These are phyloP conservation scores for Microplitis manilae DNA, from an alignment of 2,888 invertebrate genomes.

Conservation along the genomic window DNA sequence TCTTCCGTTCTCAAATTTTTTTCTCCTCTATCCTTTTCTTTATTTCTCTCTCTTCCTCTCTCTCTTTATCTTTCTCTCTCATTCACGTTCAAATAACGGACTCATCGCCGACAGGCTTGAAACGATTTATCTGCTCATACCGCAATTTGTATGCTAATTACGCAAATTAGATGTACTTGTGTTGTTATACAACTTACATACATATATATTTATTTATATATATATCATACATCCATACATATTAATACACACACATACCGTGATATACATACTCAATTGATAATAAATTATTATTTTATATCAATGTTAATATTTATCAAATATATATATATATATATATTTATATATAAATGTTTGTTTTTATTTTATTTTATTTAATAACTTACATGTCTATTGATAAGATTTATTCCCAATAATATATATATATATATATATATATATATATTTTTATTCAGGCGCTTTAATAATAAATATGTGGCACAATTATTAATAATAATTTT, in stretches of 20 bases:
- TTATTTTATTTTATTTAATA: neutral
- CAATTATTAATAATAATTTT: neutral
- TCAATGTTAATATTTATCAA: neutral
- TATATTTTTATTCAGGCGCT: neutral
- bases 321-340: slow-evolving; percentile 3
- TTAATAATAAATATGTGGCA: neutral
- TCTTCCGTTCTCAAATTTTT: slow-evolving; percentile 8
- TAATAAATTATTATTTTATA: neutral
- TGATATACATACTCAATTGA: neutral
- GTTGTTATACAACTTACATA: neutral
- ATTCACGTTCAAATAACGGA: slow-evolving; percentile 28
- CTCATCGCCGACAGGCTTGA: slow-evolving; percentile 19
- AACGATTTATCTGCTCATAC: slow-evolving; percentile 36
- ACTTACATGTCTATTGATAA: neutral
- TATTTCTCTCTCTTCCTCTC: slow-evolving; percentile 22
- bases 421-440: neutral
- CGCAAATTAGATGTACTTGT: slow-evolving; percentile 33
- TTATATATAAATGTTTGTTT: neutral
- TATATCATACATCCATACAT: too few relatives aligned
- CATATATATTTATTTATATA: neutral
- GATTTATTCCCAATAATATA: neutral
- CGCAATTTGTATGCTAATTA: slow-evolving; percentile 36
- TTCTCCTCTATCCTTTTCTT: slow-evolving; percentile 18
- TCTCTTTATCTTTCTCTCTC: slow-evolving; percentile 24
- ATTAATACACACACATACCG: too few relatives aligned